Base-by-base conservation (phyloP, 37 sponge, comb jelly and placozoan genomes). In the Chondrosia reniformis region DNA sequence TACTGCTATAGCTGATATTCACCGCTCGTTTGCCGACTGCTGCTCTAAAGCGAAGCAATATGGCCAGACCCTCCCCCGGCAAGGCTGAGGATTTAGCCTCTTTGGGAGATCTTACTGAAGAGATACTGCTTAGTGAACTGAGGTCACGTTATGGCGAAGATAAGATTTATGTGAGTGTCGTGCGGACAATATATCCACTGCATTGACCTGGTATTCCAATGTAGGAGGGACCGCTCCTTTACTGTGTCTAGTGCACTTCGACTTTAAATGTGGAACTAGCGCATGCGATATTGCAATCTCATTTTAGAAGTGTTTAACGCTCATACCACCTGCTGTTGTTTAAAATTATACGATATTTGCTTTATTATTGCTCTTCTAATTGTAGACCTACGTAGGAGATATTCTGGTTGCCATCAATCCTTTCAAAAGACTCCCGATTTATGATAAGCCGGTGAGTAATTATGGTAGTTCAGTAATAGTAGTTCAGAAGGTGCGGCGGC, bases 321-420 rank as follows among this genome's bases (percentile, higher is more conserved):
- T n/a, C n/a, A n/a, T n/a, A n/a, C n/a, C 15, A 49, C 52, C 10
- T 49, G 52, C 10, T 49, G 15, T 49, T 49, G 52, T 19, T 49
- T 15, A 19, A 49, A 49, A 15, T 15, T 15, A 49, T 10, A 49
- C 52, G 10, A 15, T 49, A 49, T 49, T 49, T 49, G 52, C 15
- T 49, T 49, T 49, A 10, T 15, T 15, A 15, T 59, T 39, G 44
- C 33, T 10, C 62, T 31, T 31, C 17, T 27, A 41, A 1, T 21
- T 27, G 24, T 49, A 89, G 90, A 93, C 94, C 17, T 93, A 89
- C 62, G 82, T 89, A 1, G 94, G 94, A 42, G 94, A 93, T 58
- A 89, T 93, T 57, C 62, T 93, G 3, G 87, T 89, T 7, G 86
- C 94, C 39, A 56, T 93, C 7, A 93, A 93, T 45, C 94, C 94